Base-by-base conservation (phyloP, 2,888 invertebrate genomes). In the Epinotia bilunana region DNA sequence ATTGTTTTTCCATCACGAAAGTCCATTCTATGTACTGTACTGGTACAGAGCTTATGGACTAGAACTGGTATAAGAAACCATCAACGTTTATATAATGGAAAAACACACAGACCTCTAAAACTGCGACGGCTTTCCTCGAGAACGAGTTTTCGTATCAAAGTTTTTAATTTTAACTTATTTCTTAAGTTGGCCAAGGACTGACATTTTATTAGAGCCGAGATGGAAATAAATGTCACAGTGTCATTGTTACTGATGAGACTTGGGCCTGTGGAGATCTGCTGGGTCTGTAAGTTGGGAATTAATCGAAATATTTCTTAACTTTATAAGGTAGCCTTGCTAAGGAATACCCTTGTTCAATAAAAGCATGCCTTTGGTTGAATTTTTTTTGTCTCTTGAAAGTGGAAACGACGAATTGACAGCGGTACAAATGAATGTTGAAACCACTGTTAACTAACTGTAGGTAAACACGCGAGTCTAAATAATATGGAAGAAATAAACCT, bases 131-230 rank as follows among this genome's bases (percentile, higher is more conserved):
- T 72, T 70, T 62, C 39, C 16, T 64, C 28, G 46, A 0, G 39
- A 39, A 53, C 39, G 43, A 75, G 72, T 75, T 75, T 71, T 49
- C 46, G 72, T 46, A 75, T 72, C 18, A 72, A 75, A 75, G 72
- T 75, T 75, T 75, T 62, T 72, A 75, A 75, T 67, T 71, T 75
- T 55, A 67, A 75, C 75, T 75, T 75, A 75, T 75, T 75, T 65
- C 75, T 33, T 12, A 57, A 39, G 61, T 46, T 67, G 18, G 53
- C 13, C 33, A n/a, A 18, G 23, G 68, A 68, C 68, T 65, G 74
- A 70, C 74, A 39, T 74, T 75, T 72, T 75, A 61, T 75, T 72
- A 61, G 39, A 57, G 55, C 43, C n/a, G 16, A n/a, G 20, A 43
- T 18, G 65, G 53, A 20, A 20, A 71, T 71, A 62, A 72, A 43